Evolutionary conservation across 2,113 vertebrate genomes (phyloP).

Genomic region (Hippocampus guttulatus): DNA sequence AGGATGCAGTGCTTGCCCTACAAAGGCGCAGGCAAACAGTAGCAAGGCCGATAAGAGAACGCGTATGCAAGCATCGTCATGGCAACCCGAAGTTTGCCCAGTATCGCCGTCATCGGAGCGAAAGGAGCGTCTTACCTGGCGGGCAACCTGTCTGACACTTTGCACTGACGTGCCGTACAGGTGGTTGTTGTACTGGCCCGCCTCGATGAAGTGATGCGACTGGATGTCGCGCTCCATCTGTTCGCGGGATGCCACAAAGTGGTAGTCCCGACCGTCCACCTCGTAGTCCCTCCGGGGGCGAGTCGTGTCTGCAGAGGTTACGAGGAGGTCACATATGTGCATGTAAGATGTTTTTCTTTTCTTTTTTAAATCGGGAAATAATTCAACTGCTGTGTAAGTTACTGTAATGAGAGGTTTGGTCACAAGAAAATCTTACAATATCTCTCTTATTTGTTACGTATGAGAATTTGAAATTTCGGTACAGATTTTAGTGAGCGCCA

Average conservation of each 20-base stretch:
- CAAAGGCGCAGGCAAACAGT: background rate
- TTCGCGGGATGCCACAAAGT: slow-evolving; percentile 87
- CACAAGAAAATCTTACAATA: too few relatives aligned
- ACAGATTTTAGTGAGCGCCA: too few relatives aligned
- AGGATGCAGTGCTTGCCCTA: slow-evolving; percentile 68
- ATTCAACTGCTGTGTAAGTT: too few relatives aligned
- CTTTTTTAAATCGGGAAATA: too few relatives aligned
- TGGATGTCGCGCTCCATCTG: slow-evolving; percentile 94
- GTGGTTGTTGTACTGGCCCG: slow-evolving; percentile 85
- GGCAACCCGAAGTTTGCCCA: background rate
- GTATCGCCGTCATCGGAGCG: too few relatives aligned
- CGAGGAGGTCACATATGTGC: slow-evolving; percentile 3
- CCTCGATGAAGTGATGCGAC: slow-evolving; percentile 86
- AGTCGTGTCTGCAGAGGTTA: slow-evolving; percentile 76
- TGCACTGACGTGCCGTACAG: slow-evolving; percentile 86
- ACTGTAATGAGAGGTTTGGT: too few relatives aligned
- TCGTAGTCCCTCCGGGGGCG: slow-evolving; percentile 86
- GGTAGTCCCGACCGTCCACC: slow-evolving; percentile 86
- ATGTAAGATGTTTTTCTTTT: background rate
- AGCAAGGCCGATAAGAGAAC: too few relatives aligned
- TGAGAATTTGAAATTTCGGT: too few relatives aligned
- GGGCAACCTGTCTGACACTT: slow-evolving; percentile 82
- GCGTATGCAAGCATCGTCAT: background rate
- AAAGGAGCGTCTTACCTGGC: slow-evolving; percentile 69
- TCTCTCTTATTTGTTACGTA: too few relatives aligned